Evolutionary conservation across 2,888 invertebrate genomes (phyloP).

Genomic region (Parochlus steinenii): DNA sequence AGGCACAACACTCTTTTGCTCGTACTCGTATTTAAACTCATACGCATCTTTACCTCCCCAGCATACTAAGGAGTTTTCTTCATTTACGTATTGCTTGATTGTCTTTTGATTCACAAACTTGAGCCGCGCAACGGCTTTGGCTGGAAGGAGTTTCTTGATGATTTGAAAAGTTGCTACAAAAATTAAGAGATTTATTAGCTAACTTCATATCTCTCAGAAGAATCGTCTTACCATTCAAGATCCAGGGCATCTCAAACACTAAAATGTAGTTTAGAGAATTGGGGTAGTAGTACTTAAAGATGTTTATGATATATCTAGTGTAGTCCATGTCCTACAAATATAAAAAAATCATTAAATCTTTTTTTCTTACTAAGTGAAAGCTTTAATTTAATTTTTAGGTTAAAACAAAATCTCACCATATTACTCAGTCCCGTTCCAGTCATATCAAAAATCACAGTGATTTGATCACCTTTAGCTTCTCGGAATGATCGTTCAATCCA

Average conservation of each 20-base stretch:
- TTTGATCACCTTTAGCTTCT: conserved; percentile 39
- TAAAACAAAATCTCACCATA: too few species aligned
- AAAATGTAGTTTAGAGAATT: conserved; percentile 74
- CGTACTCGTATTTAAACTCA: conserved; percentile 51
- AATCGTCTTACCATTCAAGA: conserved; percentile 50
- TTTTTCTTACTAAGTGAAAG: too few species aligned
- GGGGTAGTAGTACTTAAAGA: conserved; percentile 82
- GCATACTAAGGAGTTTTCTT: conserved; percentile 52
- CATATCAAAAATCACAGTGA: conserved; percentile 85
- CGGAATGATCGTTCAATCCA: conserved; percentile 35
- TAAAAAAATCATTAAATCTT: too few species aligned
- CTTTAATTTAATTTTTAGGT: too few species aligned
- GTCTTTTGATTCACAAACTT: conserved; percentile 64
- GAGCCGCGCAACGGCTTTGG: conserved; percentile 75
- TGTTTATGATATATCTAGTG: conserved; percentile 67
- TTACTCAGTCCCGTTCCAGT: conserved; percentile 69
- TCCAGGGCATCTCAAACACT: conserved; percentile 89
- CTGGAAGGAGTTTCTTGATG: conserved; percentile 71
- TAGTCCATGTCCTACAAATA: conserved; percentile 93
- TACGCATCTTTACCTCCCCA: conserved; percentile 74
- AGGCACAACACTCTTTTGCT: too few species aligned
- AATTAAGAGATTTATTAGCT: too few species aligned
- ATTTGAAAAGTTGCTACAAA: conserved; percentile 74
- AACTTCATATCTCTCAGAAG: conserved; percentile 1
- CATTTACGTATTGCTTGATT: conserved; percentile 54